phyloP scores from a whole-genome alignment of 2,113 vertebrate genomes.

The Piaya cayana region DNA sequence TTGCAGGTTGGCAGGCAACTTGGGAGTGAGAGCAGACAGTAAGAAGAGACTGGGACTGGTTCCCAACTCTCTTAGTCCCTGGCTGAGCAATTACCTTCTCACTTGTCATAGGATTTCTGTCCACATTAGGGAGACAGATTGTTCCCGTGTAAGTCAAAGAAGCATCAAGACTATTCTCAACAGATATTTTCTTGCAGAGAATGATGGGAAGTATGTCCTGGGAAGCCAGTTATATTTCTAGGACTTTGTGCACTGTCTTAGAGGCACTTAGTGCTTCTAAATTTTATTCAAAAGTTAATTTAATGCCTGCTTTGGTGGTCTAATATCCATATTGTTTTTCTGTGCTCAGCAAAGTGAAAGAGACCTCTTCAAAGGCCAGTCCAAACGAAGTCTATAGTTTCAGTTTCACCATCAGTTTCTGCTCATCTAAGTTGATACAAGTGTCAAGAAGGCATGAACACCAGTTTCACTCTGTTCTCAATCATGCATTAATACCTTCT shows the following conservation, averaged over 20 bases:
- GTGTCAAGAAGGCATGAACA: background rate
- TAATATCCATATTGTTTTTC: background rate
- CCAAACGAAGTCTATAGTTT: background rate
- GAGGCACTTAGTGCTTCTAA: background rate
- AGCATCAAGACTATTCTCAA: background rate
- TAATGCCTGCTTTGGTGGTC: background rate
- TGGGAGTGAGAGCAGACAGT: background rate
- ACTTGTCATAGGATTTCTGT: background rate
- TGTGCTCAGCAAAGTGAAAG: background rate
- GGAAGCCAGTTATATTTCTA: background rate
- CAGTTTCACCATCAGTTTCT: background rate
- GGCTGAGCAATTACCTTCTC: background rate
- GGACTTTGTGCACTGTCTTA: background rate
- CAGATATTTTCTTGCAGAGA: background rate
- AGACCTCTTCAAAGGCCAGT: background rate
- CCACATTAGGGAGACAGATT: background rate
- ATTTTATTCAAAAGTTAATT: background rate
- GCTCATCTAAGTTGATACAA: background rate
- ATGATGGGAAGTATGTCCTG: background rate
- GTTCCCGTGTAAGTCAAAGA: background rate
- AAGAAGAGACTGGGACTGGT: background rate
- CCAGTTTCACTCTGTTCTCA: background rate
- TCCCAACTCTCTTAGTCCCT: background rate
- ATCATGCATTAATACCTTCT: background rate
- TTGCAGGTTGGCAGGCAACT: background rate